These are phyloP conservation scores for Horisme vitalbata DNA, from an alignment of 2,888 invertebrate genomes.

Conservation along the genomic window DNA sequence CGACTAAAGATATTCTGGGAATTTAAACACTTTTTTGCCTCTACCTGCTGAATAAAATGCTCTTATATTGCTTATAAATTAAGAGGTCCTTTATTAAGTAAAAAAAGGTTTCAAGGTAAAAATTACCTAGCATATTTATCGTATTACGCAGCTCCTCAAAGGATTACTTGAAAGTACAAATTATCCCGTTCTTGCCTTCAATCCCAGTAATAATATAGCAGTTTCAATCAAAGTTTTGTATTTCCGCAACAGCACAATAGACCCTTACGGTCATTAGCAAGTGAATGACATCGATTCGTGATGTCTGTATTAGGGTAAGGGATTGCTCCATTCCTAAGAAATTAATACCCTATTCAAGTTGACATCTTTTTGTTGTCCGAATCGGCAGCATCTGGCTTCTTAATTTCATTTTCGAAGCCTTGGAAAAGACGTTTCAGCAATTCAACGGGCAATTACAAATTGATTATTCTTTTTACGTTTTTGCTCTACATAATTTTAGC, in stretches of 20 bases:
- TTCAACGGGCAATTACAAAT: too few species aligned
- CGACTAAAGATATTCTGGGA: too few species aligned
- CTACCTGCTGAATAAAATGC: too few species aligned
- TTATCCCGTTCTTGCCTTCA: background rate
- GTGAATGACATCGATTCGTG: slow-evolving; percentile 44
- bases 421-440: too few species aligned
- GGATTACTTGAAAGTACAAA: background rate
- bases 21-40: too few species aligned
- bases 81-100: too few species aligned
- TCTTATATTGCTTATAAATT: too few species aligned
- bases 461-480: background rate
- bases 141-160: background rate
- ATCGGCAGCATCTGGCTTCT: too few species aligned
- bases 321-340: slow-evolving; percentile 19
- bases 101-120: too few species aligned
- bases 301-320: slow-evolving; percentile 33
- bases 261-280: slow-evolving; percentile 39
- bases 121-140: background rate
- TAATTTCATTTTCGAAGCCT: too few species aligned
- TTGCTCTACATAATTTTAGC: background rate
- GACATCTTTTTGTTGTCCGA: slow-evolving; percentile 29
- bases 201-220: background rate
- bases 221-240: slow-evolving; percentile 4
- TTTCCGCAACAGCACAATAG: background rate
- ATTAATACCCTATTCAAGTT: slow-evolving; percentile 23